phyloP scores from a whole-genome alignment of 2,888 invertebrate genomes.

The Ophion ventricosus region DNA sequence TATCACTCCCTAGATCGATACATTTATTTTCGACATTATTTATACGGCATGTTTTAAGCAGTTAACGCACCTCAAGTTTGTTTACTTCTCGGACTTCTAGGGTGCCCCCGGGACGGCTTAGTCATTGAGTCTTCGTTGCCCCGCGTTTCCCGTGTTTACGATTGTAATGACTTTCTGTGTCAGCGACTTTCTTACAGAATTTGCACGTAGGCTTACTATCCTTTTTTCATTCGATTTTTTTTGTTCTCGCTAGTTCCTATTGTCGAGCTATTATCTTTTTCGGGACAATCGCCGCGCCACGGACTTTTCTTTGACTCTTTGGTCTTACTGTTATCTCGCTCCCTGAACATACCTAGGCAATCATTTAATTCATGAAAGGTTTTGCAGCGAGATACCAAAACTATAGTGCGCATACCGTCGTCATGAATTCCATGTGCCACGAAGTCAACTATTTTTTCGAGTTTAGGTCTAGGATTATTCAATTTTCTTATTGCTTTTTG shows the following conservation, averaged over 20 bases:
- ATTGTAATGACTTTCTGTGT: neutral
- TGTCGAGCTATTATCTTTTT: neutral
- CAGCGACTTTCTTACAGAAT: neutral
- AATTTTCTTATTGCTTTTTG: slow-evolving; percentile 56
- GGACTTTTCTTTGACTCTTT: neutral
- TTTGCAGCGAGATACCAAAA: slow-evolving; percentile 35
- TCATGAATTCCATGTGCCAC: slow-evolving; percentile 66
- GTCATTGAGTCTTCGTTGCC: neutral
- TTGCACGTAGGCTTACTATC: neutral
- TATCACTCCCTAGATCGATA: slow-evolving; percentile 42
- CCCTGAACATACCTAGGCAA: slow-evolving; percentile 40
- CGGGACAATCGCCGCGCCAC: neutral
- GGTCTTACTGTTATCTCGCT: neutral
- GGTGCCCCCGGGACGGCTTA: neutral
- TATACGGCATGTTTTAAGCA: slow-evolving; percentile 11
- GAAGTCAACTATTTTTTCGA: slow-evolving; percentile 53
- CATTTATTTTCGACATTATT: slow-evolving; percentile 27
- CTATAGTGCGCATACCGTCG: slow-evolving; percentile 47
- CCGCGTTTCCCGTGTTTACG: neutral
- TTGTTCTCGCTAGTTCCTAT: neutral
- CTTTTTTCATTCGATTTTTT: neutral
- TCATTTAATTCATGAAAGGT: slow-evolving; percentile 59
- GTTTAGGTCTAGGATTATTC: slow-evolving; percentile 56
- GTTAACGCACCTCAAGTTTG: slow-evolving; percentile 12
- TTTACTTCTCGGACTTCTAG: neutral